Conservation (phyloP, 2,113 vertebrate species). For the Sinocyclocheilus rhinocerous region DNA sequence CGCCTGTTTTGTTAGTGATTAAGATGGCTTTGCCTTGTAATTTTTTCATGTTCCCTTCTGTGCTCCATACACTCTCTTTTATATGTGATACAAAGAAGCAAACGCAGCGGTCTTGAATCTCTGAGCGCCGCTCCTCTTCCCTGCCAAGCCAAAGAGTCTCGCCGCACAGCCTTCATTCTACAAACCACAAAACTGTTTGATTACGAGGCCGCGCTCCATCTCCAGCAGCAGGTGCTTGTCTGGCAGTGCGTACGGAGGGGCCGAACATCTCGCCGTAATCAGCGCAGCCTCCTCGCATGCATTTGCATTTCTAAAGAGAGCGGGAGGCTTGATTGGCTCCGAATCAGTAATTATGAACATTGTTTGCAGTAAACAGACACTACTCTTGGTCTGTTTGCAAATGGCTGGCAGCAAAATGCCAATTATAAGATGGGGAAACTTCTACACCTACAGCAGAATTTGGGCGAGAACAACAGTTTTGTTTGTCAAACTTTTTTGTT, state of each 20-base stretch:
- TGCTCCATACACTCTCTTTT: background rate
- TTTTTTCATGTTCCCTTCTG: conserved; percentile 1
- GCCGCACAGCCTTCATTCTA: conserved; percentile 23
- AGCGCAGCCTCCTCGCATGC: conserved; percentile 68
- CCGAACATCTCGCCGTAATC: conserved; percentile 74
- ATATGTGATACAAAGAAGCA: background rate
- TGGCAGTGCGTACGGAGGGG: conserved; percentile 68
- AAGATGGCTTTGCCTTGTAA: background rate
- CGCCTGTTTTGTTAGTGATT: background rate
- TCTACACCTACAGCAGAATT: conserved; percentile 33
- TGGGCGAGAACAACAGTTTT: conserved; percentile 22
- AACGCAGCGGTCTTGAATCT: conserved; percentile 10
- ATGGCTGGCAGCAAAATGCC: conserved; percentile 68
- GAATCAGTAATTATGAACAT: conserved; percentile 80
- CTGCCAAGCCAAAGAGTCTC: conserved; percentile 67
- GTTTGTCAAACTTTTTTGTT: conserved; percentile 17
- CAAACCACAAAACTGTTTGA: conserved; percentile 43
- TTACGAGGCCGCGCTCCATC: conserved; percentile 51
- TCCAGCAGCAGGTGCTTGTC: conserved; percentile 76
- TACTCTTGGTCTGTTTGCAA: conserved; percentile 79
- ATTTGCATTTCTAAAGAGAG: conserved; percentile 80
- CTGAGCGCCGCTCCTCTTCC: conserved; percentile 23
- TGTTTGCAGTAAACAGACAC: conserved; percentile 80
- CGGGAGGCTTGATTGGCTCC: conserved; percentile 76
- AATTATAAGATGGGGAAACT: conserved; percentile 71